Base-by-base conservation (phyloP, 1,140 invertebrate species). In the Ctenoplectra terminalis region DNA sequence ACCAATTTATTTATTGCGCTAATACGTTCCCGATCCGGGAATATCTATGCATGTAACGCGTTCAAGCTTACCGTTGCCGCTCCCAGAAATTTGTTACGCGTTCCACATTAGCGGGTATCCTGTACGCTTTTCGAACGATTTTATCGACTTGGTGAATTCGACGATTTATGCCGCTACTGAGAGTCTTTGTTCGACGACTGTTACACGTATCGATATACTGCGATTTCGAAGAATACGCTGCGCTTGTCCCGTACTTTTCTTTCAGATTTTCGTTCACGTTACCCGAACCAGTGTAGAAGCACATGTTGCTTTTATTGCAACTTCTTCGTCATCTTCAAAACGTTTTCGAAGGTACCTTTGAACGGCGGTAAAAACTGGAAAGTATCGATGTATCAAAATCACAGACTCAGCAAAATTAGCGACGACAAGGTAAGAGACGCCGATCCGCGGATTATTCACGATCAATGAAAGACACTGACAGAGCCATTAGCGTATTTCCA, bases 1-100 rank as follows among this genome's bases (percentile, higher is more conserved):
- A 20, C 1, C 26, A 43, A 76, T 76, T 76, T 76, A 76, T 76
- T 76, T 67, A 67, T 76, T 29, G 26, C 61, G 46, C 20, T 76
- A 54, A 76, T 76, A 67, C 61, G 34, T 1, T 9, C 60, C 43
- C n/a, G 13, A 64, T 58, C 50, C 52, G 54, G 58, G 37, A 2
- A 52, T 29, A 64, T 46, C 29, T 50, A 48, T 37, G 13, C 34
- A 66, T n/a, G n/a, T n/a, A n/a, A n/a, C 63, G 63, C 58, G 58
- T 0, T 7, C 60, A 9, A 20, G 13, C 17, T 23, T 58, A n/a
- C n/a, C n/a, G n/a, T n/a, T n/a, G n/a, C n/a, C n/a, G n/a, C n/a
- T n/a, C n/a, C n/a, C n/a, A 17, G 11, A 43, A 43, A 72, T 72
- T 72, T 72, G 52, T 58, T 31, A 37, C 58, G 8, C 11, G n/a